Evolutionary conservation across 2,888 invertebrate species (phyloP), one percentile per base, ranked within the genome.

Genomic region (Halictus quadricinctus): DNA sequence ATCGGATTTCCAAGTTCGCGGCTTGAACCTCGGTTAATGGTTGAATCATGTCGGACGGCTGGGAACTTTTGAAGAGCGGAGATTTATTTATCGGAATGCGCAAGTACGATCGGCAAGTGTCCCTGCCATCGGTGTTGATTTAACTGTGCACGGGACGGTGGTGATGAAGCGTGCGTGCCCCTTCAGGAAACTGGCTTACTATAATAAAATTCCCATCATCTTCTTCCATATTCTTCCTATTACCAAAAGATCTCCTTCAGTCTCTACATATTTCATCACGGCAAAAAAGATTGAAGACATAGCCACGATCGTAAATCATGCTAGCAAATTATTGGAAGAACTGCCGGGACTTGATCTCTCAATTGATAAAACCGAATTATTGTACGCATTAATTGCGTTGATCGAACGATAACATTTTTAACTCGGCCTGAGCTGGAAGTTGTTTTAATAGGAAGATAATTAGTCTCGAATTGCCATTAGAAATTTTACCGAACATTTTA

Each of bases 11-110:
- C 66, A n/a, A 43, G 41, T 69, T 43, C 41, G 64, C 36, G 46
- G 43, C 69, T 84, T n/a, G 50, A 43, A 73, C 48, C 54, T n/a
- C 64, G 76, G 86, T 85, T 85, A 85, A 85, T 85, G 85, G 85
- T 85, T 50, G 69, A 85, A 80, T 76, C 85, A 76, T 85, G 85
- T 85, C 21, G 69, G 76, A 64, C 48, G 25, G 50, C 48, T 70
- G 43, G 70, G 43, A 64, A 50, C 76, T 73, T 70, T 64, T 48
- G 29, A 84, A 13, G 12, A 48, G 46, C 69, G 54, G 13, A 36
- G 58, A 58, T 77, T 73, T 78, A 84, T 72, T 78, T 54, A 54
- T 66, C 48, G 60, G 58, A 50, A 41, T 54, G 81, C 6, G 43
- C 50, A n/a, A 73, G 70, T 70, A 25, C 46, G 54, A 13, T 46